Conservation (phyloP, 2,888 invertebrate genomes). For the Opisthograptis luteolata region DNA sequence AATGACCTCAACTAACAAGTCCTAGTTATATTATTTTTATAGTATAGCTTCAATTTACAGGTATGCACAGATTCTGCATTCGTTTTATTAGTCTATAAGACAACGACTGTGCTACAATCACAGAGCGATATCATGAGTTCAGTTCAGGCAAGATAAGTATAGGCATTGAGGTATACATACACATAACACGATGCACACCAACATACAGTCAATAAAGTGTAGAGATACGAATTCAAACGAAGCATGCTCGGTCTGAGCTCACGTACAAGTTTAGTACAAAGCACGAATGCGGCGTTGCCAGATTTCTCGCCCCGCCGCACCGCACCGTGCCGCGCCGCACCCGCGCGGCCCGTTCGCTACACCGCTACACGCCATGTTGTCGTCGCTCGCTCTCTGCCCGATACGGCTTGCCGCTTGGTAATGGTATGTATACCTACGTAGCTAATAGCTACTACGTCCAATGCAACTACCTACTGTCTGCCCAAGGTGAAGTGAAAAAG, state of each 20-base stretch:
- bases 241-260: conserved; percentile 40
- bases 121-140: conserved; percentile 9
- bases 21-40: too few relatives aligned
- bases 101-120: conserved; percentile 7
- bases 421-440: conserved; percentile 27
- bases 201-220: conserved; percentile 12
- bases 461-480: conserved; percentile 7
- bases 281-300: conserved; percentile 60
- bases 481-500: conserved; percentile 29
- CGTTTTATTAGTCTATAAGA: conserved; percentile 3
- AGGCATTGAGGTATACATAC: background rate
- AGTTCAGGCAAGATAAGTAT: conserved; percentile 1
- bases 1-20: too few relatives aligned
- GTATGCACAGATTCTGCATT: too few relatives aligned
- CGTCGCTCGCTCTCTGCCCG: conserved; percentile 38
- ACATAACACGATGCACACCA: background rate
- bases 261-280: conserved; percentile 44
- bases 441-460: conserved; percentile 26
- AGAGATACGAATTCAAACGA: conserved; percentile 27
- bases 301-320: conserved; percentile 48
- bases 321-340: conserved; percentile 26
- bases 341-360: conserved; percentile 29
- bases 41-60: too few relatives aligned
- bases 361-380: conserved; percentile 42
- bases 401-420: too few relatives aligned